Conservation (phyloP, 1,140 invertebrate species). For the Caenorhabditis briggsae region DNA sequence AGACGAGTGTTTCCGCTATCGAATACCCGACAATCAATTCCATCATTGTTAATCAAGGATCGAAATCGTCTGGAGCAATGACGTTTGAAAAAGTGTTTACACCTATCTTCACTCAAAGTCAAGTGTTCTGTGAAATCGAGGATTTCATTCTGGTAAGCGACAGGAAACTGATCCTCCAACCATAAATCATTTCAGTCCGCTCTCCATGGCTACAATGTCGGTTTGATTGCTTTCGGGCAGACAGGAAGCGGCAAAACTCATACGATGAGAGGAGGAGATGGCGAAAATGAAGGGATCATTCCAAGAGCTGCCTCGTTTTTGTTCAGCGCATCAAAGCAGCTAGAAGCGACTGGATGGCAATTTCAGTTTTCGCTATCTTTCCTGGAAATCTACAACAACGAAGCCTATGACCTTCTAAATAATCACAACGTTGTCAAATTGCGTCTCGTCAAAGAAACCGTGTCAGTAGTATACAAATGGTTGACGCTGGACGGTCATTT, state of each 20-base stretch:
- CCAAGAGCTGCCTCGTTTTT: slow-evolving; percentile 86
- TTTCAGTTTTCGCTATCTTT: slow-evolving; percentile 64
- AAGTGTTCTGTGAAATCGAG: slow-evolving; percentile 59
- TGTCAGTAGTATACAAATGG: no score
- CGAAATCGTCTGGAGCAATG: slow-evolving; percentile 10
- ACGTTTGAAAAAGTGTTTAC: slow-evolving; percentile 64
- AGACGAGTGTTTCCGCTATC: slow-evolving; percentile 16
- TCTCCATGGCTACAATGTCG: slow-evolving; percentile 92
- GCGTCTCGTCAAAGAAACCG: neutral
- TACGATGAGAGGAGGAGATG: slow-evolving; percentile 86
- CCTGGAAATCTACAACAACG: slow-evolving; percentile 69
- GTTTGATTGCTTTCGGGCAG: slow-evolving; percentile 93
- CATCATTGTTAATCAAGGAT: slow-evolving; percentile 26
- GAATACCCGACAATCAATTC: slow-evolving; percentile 43
- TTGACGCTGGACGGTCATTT: no score
- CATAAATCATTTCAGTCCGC: slow-evolving; percentile 36
- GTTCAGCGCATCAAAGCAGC: slow-evolving; percentile 82
- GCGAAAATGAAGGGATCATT: slow-evolving; percentile 83
- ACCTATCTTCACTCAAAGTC: slow-evolving; percentile 47
- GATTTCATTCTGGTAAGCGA: slow-evolving; percentile 63
- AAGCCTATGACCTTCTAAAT: slow-evolving; percentile 63
- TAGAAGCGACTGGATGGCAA: slow-evolving; percentile 82
- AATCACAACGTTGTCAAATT: slow-evolving; percentile 51
- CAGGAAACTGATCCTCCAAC: neutral
- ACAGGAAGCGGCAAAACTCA: slow-evolving; percentile 93